These are phyloP conservation scores for Nerophis lumbriciformis DNA, from an alignment of 2,113 vertebrate genomes.

Conservation along the genomic window DNA sequence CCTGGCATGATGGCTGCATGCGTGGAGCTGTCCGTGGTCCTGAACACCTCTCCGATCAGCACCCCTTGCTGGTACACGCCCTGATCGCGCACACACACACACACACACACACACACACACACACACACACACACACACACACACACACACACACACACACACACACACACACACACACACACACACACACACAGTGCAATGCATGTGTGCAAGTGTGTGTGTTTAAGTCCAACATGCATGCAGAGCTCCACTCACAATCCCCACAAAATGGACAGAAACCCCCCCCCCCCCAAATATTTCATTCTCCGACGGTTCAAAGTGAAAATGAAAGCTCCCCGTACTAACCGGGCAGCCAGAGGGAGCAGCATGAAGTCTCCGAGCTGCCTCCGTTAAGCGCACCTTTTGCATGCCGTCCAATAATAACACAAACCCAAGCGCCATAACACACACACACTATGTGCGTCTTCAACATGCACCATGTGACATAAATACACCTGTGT, in stretches of 20 bases:
- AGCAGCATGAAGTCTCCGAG: not conserved
- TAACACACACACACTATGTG: not conserved
- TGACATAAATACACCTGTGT: not conserved
- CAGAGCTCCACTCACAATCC: no score
- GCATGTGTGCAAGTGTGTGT: conserved; percentile 6
- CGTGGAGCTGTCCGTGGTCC: conserved; percentile 72
- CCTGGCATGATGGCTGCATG: not conserved
- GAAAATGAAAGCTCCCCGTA: no score
- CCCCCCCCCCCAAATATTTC: no score
- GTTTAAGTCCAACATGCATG: not conserved
- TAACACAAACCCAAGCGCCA: no score
- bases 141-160: conserved; percentile 12
- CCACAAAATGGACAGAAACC: no score
- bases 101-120: no score
- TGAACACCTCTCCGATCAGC: conserved; percentile 55
- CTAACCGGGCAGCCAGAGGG: not conserved
- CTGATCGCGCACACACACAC: conserved; percentile 33
- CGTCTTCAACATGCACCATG: not conserved
- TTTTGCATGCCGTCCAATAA: not conserved
- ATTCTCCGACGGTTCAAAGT: no score
- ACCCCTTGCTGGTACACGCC: conserved; percentile 70
- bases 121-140: not conserved
- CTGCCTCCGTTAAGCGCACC: not conserved
- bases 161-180: not conserved
- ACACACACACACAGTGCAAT: not conserved